phyloP scores from a whole-genome alignment of 23 tunicate genomes.

The Trididemnum clinides region DNA sequence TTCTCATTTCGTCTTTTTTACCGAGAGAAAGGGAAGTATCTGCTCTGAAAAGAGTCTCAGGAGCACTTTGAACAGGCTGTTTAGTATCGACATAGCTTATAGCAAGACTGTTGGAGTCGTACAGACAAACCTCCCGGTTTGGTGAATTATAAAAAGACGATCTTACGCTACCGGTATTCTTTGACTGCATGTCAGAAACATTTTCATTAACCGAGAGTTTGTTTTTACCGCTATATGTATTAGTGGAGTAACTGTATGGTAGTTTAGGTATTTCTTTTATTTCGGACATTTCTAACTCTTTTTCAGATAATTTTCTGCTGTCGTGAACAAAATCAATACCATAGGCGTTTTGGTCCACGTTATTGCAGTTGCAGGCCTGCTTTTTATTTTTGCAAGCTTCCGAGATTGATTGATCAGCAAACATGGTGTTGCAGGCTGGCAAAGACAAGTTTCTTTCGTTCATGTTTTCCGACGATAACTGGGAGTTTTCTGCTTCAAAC shows the following conservation, averaged over 20 bases:
- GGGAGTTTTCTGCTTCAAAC: not conserved
- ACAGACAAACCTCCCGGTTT: constrained; percentile 45
- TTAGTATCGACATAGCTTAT: constrained; percentile 72
- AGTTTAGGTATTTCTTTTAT: constrained; percentile 45
- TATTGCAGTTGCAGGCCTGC: not conserved
- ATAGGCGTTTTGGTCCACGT: not conserved
- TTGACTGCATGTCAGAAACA: not conserved
- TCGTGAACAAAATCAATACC: not conserved
- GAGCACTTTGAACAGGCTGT: not conserved
- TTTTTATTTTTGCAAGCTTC: not conserved
- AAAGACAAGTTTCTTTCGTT: not conserved
- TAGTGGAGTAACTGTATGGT: not conserved
- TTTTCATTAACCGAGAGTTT: not conserved
- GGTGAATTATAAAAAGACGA: not conserved
- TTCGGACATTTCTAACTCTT: constrained; percentile 12
- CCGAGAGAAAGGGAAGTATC: not conserved
- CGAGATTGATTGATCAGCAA: not conserved
- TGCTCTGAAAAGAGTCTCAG: not conserved
- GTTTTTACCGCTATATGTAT: not conserved
- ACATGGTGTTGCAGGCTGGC: not conserved
- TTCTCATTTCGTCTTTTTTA: not conserved
- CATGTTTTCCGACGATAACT: not conserved
- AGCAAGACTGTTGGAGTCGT: constrained; percentile 83
- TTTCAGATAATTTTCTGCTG: not conserved
- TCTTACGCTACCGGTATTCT: not conserved